Evolutionary conservation across 2,888 invertebrate genomes (phyloP).

Genomic region (Drosophila quinaria): DNA sequence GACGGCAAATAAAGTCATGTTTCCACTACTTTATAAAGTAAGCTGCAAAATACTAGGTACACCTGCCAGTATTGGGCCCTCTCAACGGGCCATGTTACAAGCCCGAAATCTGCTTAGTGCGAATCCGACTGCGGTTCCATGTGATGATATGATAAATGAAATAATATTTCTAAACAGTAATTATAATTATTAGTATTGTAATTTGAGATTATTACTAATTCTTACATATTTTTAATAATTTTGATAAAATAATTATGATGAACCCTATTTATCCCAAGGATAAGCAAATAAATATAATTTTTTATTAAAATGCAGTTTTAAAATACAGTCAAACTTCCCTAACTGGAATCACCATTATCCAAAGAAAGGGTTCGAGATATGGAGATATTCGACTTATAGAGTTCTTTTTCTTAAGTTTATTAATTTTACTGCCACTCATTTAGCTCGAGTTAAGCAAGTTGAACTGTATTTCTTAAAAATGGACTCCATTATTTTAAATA

Average conservation of each 20-base stretch:
- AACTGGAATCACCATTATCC: no score
- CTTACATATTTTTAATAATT: not conserved
- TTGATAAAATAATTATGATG: not conserved
- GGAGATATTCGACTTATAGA: no score
- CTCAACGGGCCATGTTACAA: constrained; percentile 9
- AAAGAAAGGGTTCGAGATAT: no score
- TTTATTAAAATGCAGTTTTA: not conserved
- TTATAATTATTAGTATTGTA: not conserved
- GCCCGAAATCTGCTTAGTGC: constrained; percentile 12
- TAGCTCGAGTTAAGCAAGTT: no score
- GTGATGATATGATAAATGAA: constrained; percentile 7
- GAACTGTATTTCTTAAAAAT: not conserved
- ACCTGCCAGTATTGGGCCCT: constrained; percentile 15
- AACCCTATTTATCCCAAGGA: not conserved
- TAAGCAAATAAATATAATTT: not conserved
- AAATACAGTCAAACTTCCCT: no score
- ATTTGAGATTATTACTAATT: not conserved
- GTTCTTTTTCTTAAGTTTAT: no score
- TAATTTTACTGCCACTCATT: no score
- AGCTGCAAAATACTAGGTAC: constrained; percentile 30
- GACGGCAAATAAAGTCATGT: constrained; percentile 16
- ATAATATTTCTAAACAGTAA: constrained; percentile 28
- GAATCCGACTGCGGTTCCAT: not conserved
- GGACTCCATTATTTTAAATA: no score
- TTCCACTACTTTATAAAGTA: constrained; percentile 29